Evolutionary conservation across 64 coral and sea anemone species (phyloP).

Genomic region (Montipora cactus): DNA sequence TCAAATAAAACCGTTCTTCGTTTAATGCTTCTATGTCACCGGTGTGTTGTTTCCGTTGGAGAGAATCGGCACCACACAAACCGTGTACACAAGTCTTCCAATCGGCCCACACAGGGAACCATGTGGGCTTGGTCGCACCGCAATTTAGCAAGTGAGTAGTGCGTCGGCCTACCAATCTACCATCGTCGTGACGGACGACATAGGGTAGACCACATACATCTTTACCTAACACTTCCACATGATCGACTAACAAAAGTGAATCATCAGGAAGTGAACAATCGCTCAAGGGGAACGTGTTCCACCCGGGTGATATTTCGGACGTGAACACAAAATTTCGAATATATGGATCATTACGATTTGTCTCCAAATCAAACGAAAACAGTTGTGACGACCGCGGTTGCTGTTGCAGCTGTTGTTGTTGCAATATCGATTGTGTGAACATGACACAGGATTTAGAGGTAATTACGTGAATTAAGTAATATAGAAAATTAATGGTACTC

Average conservation of each 20-base stretch:
- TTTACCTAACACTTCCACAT: background rate
- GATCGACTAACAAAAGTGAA: background rate
- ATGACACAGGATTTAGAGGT: no score
- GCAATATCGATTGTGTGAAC: background rate
- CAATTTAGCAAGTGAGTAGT: background rate
- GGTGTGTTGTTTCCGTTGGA: background rate
- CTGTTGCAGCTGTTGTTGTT: background rate
- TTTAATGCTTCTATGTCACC: background rate
- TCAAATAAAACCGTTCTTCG: constrained; percentile 5
- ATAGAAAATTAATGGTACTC: background rate
- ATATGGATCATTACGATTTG: background rate
- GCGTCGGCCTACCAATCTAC: background rate
- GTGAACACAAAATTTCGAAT: background rate
- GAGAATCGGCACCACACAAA: background rate
- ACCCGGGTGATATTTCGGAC: background rate
- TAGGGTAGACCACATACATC: background rate
- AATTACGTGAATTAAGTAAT: no score
- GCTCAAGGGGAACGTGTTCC: background rate
- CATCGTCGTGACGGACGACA: background rate
- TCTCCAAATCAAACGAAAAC: background rate
- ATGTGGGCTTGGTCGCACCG: background rate
- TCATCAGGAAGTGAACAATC: background rate
- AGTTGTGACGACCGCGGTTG: no score
- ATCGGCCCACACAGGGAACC: background rate
- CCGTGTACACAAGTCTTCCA: background rate